Evolutionary conservation across 2,888 invertebrate species (phyloP).

Genomic region (Boloria euphrosyne): DNA sequence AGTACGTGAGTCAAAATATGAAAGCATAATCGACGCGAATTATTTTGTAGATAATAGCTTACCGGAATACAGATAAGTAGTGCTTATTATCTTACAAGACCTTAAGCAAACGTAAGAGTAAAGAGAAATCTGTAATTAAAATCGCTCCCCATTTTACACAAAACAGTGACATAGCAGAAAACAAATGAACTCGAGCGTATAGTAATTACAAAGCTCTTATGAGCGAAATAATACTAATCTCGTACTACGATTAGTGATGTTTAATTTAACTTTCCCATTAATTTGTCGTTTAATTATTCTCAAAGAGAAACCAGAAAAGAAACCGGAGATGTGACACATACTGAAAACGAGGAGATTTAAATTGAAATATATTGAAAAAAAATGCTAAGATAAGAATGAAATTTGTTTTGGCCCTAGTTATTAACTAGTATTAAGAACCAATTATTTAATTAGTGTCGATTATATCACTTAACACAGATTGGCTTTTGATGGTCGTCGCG

Average conservation of each 20-base stretch:
- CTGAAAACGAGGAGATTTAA: neutral
- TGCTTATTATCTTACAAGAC: conserved; percentile 45
- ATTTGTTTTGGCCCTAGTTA: neutral
- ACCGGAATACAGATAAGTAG: neutral
- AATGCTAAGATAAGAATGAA: too few relatives aligned
- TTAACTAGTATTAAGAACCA: conserved; percentile 1
- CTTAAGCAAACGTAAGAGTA: conserved; percentile 44
- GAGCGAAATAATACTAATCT: conserved; percentile 63
- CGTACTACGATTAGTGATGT: conserved; percentile 58
- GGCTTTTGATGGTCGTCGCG: conserved; percentile 52
- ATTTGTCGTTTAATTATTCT: conserved; percentile 64
- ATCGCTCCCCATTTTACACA: conserved; percentile 62
- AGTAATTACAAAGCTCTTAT: conserved; percentile 68
- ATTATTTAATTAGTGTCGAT: conserved; percentile 18
- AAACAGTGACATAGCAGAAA: conserved; percentile 72
- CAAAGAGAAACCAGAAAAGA: conserved; percentile 24
- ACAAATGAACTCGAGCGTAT: conserved; percentile 54
- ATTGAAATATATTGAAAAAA: neutral
- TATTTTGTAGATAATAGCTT: conserved; percentile 19
- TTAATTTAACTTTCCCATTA: conserved; percentile 61
- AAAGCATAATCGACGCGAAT: conserved; percentile 35
- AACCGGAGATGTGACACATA: neutral
- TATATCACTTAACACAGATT: conserved; percentile 17
- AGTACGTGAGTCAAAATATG: too few relatives aligned
- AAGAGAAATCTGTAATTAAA: conserved; percentile 75